These are phyloP conservation scores for Antedon bifida DNA, from an alignment of 35 echinoderm and acorn worm genomes.

Conservation along the genomic window DNA sequence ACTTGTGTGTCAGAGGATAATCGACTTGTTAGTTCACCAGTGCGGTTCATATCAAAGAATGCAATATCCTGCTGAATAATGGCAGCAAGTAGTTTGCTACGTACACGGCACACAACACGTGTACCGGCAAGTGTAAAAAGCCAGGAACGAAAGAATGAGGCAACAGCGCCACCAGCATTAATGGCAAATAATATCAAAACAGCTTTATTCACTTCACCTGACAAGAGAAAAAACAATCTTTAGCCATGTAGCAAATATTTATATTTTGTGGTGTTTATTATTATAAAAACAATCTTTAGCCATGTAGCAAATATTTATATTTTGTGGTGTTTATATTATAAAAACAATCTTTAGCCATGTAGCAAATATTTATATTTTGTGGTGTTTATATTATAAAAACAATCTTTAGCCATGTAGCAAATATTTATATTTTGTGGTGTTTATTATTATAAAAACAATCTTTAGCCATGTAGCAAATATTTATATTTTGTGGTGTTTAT, in stretches of 20 bases:
- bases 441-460: not conserved
- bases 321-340: too few relatives aligned
- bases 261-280: too few relatives aligned
- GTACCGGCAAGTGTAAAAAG: conserved; percentile 81
- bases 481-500: too few relatives aligned
- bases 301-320: too few relatives aligned
- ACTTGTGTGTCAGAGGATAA: conserved; percentile 91
- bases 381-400: too few relatives aligned
- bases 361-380: too few relatives aligned
- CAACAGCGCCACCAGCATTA: conserved; percentile 34
- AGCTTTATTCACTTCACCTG: conserved; percentile 43
- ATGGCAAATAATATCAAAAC: conserved; percentile 57
- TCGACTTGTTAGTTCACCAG: conserved; percentile 78
- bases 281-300: not conserved
- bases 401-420: not conserved
- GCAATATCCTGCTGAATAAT: conserved; percentile 87
- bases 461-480: too few relatives aligned
- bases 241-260: too few relatives aligned
- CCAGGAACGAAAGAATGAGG: conserved; percentile 72
- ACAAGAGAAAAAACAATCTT: not conserved
- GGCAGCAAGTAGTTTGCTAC: conserved; percentile 49
- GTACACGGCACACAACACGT: conserved; percentile 66
- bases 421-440: too few relatives aligned
- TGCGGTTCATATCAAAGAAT: conserved; percentile 91
- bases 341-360: not conserved